Evolutionary conservation across 2,113 vertebrate species (phyloP).

Genomic region (Tragulus kanchil): DNA sequence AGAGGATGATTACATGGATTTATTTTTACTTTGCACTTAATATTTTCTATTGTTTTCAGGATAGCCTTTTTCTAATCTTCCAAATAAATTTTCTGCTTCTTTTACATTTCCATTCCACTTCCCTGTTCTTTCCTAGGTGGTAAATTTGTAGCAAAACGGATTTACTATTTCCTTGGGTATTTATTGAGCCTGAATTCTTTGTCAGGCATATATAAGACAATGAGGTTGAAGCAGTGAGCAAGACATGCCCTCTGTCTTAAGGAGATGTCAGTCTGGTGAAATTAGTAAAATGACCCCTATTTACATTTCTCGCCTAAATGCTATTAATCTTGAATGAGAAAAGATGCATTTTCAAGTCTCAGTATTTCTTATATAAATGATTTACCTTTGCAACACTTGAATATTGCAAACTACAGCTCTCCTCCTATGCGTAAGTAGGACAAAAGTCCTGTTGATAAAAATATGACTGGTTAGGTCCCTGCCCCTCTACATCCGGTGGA

Average conservation of each 20-base stretch:
- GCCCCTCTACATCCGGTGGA: background rate
- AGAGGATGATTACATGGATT: conserved; percentile 8
- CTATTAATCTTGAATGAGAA: conserved; percentile 15
- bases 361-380: conserved; percentile 10
- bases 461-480: background rate
- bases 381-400: background rate
- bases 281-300: background rate
- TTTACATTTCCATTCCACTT: conserved; percentile 57
- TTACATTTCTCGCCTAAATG: conserved; percentile 17
- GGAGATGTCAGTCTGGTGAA: conserved; percentile 5
- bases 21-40: conserved; percentile 54
- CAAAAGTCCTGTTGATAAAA: background rate
- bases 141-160: conserved; percentile 58
- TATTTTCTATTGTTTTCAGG: conserved; percentile 32
- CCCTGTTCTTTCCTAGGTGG: conserved; percentile 32
- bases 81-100: conserved; percentile 59
- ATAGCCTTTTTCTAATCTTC: conserved; percentile 30
- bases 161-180: conserved; percentile 65
- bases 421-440: background rate
- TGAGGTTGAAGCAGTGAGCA: background rate
- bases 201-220: conserved; percentile 21
- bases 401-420: background rate
- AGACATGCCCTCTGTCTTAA: background rate
- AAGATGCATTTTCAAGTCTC: conserved; percentile 8
- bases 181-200: conserved; percentile 34